phyloP scores from a whole-genome alignment of 2,888 invertebrate genomes.

The Cybosia mesomella region DNA sequence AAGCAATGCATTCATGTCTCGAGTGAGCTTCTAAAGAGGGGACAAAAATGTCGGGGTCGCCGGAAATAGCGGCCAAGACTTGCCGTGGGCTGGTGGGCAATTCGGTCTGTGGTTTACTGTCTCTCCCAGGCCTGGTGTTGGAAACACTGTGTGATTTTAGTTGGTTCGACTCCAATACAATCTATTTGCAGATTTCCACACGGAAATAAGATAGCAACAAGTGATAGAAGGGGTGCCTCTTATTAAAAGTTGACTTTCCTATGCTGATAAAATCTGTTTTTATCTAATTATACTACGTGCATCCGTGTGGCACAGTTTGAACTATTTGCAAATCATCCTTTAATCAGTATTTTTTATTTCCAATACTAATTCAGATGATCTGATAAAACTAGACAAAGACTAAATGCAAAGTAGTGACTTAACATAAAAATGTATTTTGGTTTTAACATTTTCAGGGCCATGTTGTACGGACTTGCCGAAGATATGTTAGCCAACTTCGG shows the following conservation, averaged over 20 bases:
- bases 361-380: slow-evolving; percentile 16
- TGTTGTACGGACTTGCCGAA: slow-evolving; percentile 92
- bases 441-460: slow-evolving; percentile 83
- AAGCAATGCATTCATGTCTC: too few species aligned
- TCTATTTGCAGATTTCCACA: too few species aligned
- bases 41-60: too few species aligned
- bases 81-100: too few species aligned
- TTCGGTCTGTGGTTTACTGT: too few species aligned
- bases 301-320: neutral
- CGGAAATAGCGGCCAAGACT: too few species aligned
- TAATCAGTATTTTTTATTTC: slow-evolving; percentile 18
- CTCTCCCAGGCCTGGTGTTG: too few species aligned
- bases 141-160: neutral
- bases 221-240: neutral
- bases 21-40: too few species aligned
- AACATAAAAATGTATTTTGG: neutral
- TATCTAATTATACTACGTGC: slow-evolving; percentile 12
- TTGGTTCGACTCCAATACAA: neutral
- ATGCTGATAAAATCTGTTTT: slow-evolving; percentile 18
- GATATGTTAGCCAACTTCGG: slow-evolving; percentile 94
- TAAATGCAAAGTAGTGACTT: neutral
- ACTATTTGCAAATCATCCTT: slow-evolving; percentile 18
- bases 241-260: slow-evolving; percentile 8
- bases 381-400: slow-evolving; percentile 1
- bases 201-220: neutral